These are phyloP conservation scores for Marronus borbonicus DNA, from an alignment of 2,888 invertebrate species.

Conservation along the genomic window DNA sequence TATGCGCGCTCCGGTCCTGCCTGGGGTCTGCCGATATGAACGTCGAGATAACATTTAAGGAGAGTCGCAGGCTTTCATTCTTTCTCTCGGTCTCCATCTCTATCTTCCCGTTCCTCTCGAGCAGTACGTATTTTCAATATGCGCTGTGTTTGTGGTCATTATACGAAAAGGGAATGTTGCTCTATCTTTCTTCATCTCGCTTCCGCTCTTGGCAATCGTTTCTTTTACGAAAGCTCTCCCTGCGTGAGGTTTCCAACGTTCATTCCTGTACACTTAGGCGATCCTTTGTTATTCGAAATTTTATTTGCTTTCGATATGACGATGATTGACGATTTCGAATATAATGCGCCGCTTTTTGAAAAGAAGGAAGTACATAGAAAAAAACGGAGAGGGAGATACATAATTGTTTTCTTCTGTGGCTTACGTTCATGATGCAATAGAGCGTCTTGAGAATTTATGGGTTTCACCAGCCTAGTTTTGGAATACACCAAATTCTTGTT, in stretches of 20 bases:
- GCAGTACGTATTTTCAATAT: background rate
- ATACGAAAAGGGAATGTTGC: background rate
- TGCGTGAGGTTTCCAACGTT: background rate
- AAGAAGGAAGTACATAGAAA: too few species aligned
- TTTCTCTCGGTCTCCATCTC: background rate
- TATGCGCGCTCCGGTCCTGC: constrained; percentile 6
- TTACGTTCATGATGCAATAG: too few species aligned
- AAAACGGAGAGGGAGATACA: background rate
- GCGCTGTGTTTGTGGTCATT: background rate
- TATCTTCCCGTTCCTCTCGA: background rate
- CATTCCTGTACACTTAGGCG: background rate
- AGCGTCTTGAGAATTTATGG: too few species aligned
- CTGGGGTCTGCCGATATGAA: constrained; percentile 1
- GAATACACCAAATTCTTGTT: too few species aligned
- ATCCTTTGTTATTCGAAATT: constrained; percentile 31
- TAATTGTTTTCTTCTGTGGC: background rate
- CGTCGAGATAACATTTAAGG: constrained; percentile 12
- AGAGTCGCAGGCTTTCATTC: background rate
- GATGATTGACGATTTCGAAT: constrained; percentile 34
- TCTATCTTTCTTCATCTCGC: background rate
- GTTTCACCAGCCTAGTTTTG: too few species aligned
- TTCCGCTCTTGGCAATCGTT: background rate
- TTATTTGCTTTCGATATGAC: constrained; percentile 10
- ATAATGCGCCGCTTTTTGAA: constrained; percentile 26
- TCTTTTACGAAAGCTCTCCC: background rate